Evolutionary conservation across 2,797 vertebrate species (phyloP), one percentile per base, ranked within the genome.

Genomic region (Acomys russatus): DNA sequence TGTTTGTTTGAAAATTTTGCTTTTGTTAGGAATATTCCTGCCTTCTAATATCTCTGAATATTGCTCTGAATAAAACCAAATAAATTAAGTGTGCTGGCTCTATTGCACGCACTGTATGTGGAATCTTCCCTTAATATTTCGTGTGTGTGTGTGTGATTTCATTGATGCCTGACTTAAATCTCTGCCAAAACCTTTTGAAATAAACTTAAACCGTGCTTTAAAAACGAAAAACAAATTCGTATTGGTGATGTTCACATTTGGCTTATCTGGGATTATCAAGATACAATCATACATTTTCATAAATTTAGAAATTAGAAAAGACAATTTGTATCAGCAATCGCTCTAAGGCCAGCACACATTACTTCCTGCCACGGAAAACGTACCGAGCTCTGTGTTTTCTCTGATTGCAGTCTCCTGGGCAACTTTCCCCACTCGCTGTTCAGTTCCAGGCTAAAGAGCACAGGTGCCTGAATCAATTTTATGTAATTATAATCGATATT

Each of bases 21-120:
- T 91, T 77, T 54, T 33, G 44, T 25, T 25, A 92, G 91, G n/a
- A 83, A 35, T 51, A 88, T 82, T 44, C 54, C 12, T 85, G 25
- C 49, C 14, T 88, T 84, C n/a, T 68, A 76, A 49, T 76, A 63
- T 71, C 63, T n/a, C n/a, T n/a, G n/a, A n/a, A n/a, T n/a, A 89
- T 63, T 89, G 78, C 49, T 89, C 44, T 61, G 15, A 71, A 88
- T 79, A 71, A 76, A 91, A 94, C 80, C 6, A 90, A 93, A 15
- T 6, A 82, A 89, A 92, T 94, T 78, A n/a, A 9, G 35, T 44
- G 33, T 56, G 85, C 5, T 73, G 22, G n/a, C n/a, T 59, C 51
- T 73, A 25, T 20, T 68, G 28, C 18, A 68, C 3, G 3, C 17
- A 8, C 17, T 22, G 3, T 22, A 68, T 51, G 38, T n/a, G 18